Percentiles rank a stretch among this genome's conserved stretches.
phyloP scores from a whole-genome alignment of 2,113 vertebrate species.

The Cyanoderma ruficeps region DNA sequence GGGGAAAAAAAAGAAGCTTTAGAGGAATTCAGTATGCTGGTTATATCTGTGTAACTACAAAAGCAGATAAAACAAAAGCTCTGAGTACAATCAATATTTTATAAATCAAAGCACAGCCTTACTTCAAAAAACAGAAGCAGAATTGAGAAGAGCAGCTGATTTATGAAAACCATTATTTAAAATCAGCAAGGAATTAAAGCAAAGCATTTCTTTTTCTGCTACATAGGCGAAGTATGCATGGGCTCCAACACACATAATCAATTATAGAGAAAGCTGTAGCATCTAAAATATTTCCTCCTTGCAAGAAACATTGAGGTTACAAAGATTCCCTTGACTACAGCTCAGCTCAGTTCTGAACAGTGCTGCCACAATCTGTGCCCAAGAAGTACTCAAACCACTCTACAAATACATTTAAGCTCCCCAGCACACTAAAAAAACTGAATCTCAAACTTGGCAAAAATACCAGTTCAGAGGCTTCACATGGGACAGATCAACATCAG shows the following conservation, averaged over 20 bases:
- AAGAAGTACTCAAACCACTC: neutral
- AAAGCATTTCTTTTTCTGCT: neutral
- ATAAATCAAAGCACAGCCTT: neutral
- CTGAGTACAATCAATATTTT: neutral
- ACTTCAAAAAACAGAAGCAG: neutral
- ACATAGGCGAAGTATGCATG: neutral
- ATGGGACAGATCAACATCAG: neutral
- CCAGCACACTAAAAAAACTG: neutral
- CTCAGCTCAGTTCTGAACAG: neutral
- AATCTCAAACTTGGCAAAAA: neutral
- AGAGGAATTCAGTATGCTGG: neutral
- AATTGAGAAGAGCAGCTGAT: neutral
- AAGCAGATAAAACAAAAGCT: neutral
- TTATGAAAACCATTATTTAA: neutral
- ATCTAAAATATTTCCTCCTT: neutral
- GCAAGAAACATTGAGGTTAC: neutral
- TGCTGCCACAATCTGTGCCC: neutral
- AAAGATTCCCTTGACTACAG: neutral
- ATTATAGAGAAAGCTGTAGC: neutral
- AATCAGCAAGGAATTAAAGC: neutral
- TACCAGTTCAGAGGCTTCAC: neutral
- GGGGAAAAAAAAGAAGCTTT: neutral
- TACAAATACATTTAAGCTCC: neutral
- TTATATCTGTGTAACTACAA: neutral
- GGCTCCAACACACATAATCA: neutral